phyloP scores from a whole-genome alignment of 2,113 vertebrate species.

The Trinectes maculatus region DNA sequence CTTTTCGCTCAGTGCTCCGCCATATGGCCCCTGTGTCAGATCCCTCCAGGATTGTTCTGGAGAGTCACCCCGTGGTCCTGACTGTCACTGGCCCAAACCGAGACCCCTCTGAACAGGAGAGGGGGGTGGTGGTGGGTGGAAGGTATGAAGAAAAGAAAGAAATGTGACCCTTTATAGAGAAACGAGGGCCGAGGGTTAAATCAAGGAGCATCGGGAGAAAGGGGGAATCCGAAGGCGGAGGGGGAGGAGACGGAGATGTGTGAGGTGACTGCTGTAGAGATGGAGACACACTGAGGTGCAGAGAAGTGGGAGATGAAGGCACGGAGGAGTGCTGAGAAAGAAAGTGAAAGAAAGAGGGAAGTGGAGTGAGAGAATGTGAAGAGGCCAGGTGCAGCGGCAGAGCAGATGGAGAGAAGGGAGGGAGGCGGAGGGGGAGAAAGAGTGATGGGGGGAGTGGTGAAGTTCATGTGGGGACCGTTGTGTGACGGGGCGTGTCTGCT shows the following conservation, averaged over 20 bases:
- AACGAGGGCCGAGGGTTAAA: no score
- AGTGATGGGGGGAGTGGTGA: constrained; percentile 58
- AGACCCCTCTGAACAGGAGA: constrained; percentile 29
- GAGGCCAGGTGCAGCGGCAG: constrained; percentile 68
- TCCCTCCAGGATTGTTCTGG: constrained; percentile 36
- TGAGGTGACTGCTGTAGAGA: constrained; percentile 25
- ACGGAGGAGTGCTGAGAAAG: constrained; percentile 49
- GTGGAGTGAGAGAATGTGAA: constrained; percentile 64
- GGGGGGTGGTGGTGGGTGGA: not conserved
- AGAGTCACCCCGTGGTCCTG: constrained; percentile 37
- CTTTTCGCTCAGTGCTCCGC: constrained; percentile 48
- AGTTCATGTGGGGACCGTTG: constrained; percentile 72
- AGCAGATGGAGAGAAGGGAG: constrained; percentile 67
- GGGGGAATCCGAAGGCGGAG: not conserved
- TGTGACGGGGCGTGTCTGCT: constrained; percentile 76
- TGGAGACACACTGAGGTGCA: constrained; percentile 43
- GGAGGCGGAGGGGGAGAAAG: constrained; percentile 58
- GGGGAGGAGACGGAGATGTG: constrained; percentile 25
- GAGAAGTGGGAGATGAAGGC: constrained; percentile 43
- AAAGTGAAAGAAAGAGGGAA: constrained; percentile 61
- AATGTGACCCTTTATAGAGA: not conserved
- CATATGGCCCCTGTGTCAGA: constrained; percentile 64
- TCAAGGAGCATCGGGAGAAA: not conserved
- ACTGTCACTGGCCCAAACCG: constrained; percentile 52
- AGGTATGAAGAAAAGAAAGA: constrained; percentile 5